phyloP scores from a whole-genome alignment of 2,888 invertebrate genomes.

The Philhelius pedissequus region DNA sequence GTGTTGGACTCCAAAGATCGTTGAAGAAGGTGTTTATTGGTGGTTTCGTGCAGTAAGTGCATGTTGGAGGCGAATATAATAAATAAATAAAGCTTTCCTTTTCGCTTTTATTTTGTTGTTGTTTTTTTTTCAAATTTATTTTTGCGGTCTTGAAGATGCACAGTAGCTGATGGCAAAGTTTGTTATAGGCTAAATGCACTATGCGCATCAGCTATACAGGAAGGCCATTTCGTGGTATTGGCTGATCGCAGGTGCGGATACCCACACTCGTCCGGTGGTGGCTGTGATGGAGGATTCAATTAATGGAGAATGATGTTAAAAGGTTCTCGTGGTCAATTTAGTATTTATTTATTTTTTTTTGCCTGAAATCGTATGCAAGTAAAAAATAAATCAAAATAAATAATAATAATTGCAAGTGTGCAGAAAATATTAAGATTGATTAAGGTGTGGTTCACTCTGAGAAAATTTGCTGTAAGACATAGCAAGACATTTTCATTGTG shows the following conservation, averaged over 20 bases:
- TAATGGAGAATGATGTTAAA: slow-evolving; percentile 63
- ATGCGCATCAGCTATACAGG: neutral
- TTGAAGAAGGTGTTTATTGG: slow-evolving; percentile 65
- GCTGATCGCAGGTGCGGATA: slow-evolving; percentile 38
- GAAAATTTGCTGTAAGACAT: neutral
- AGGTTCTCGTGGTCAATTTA: slow-evolving; percentile 42
- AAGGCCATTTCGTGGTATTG: slow-evolving; percentile 33
- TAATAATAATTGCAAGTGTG: slow-evolving; percentile 5
- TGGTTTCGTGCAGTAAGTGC: slow-evolving; percentile 67
- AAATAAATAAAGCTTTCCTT: slow-evolving; percentile 52
- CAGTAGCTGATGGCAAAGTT: slow-evolving; percentile 63
- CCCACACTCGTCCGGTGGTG: neutral
- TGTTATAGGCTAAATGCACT: slow-evolving; percentile 37
- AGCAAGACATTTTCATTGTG: neutral
- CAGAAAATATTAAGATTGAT: slow-evolving; percentile 7
- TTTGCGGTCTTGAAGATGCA: slow-evolving; percentile 48
- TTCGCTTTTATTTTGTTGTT: neutral
- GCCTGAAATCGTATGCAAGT: neutral
- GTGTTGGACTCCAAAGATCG: slow-evolving; percentile 59
- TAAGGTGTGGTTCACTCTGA: neutral
- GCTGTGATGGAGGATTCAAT: slow-evolving; percentile 62
- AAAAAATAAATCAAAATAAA: neutral
- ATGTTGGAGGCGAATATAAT: slow-evolving; percentile 67
- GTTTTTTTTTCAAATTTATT: neutral
- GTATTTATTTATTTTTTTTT: neutral